Evolutionary conservation across 2,797 vertebrate genomes (phyloP).

Genomic region (Potorous gilbertii): DNA sequence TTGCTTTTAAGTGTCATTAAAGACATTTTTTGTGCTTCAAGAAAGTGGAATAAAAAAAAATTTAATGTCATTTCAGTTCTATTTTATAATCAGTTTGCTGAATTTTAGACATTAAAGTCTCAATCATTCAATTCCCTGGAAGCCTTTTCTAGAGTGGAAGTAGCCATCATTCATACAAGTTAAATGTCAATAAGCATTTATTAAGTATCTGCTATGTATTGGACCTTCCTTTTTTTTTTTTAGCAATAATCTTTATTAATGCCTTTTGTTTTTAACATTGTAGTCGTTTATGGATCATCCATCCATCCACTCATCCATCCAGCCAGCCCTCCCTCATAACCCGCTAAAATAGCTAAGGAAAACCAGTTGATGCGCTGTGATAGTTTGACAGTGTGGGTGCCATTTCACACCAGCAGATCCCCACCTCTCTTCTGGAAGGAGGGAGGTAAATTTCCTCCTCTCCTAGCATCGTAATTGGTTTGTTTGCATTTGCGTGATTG

Average conservation of each 20-base stretch:
- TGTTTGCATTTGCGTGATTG: no score
- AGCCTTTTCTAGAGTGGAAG: not conserved
- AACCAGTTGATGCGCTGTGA: not conserved
- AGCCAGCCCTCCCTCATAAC: not conserved
- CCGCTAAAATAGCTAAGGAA: not conserved
- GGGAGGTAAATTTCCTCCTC: no score
- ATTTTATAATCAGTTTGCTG: conserved; percentile 20
- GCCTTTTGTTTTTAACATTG: not conserved
- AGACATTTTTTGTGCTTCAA: conserved; percentile 29
- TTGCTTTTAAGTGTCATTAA: conserved; percentile 41
- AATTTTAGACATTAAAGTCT: not conserved
- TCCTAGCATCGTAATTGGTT: no score
- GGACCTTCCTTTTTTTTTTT: no score
- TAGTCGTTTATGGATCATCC: not conserved
- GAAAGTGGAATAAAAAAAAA: conserved; percentile 43
- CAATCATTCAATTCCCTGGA: conserved; percentile 4
- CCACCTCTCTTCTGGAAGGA: no score
- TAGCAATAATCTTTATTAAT: not conserved
- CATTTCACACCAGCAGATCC: no score
- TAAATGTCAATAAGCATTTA: not conserved
- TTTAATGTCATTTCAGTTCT: conserved; percentile 52
- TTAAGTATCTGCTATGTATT: not conserved
- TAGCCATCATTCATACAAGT: not conserved
- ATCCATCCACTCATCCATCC: no score
- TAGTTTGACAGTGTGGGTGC: no score